Conservation (phyloP, 2,113 vertebrate genomes). For the Malurus alboscapulatus region DNA sequence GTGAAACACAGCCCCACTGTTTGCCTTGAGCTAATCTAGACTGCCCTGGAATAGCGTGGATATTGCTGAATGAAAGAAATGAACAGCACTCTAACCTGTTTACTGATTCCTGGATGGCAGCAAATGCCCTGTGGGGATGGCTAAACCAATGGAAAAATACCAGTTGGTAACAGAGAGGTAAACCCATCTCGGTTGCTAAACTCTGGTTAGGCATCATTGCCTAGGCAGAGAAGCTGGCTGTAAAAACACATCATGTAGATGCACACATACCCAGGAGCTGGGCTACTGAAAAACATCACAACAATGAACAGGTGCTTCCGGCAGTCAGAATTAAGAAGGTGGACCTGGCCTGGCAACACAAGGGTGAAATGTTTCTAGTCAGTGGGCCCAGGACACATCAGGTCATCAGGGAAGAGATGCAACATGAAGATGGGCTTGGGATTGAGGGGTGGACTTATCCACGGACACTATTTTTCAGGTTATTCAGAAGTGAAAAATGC, state of each 20-base stretch:
- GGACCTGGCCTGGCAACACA: background rate
- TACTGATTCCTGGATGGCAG: background rate
- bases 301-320: background rate
- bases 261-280: accelerated
- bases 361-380: background rate
- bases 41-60: background rate
- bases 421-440: background rate
- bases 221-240: background rate
- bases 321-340: background rate
- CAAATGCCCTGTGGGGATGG: background rate
- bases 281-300: background rate
- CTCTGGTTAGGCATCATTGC: background rate
- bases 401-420: background rate
- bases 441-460: background rate
- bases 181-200: background rate
- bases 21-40: background rate
- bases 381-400: background rate
- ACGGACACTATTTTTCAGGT: background rate
- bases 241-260: background rate
- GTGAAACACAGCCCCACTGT: background rate
- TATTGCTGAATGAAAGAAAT: background rate
- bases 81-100: background rate
- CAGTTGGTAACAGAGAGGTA: background rate
- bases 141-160: background rate
- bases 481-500: background rate